phyloP scores from a whole-genome alignment of 2,113 vertebrate genomes.

The Colius striatus region DNA sequence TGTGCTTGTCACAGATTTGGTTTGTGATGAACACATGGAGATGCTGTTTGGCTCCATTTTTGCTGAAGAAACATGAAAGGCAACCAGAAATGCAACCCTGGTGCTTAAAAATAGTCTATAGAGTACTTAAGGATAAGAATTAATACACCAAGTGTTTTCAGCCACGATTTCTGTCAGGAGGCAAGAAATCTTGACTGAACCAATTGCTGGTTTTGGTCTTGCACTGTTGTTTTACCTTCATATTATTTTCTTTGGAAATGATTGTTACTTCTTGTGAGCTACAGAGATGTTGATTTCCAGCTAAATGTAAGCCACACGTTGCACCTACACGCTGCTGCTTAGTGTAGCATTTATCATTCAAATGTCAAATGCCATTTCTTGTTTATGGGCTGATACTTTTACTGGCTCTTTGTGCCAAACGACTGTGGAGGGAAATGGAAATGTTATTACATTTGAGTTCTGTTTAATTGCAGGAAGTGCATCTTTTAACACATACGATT shows the following conservation, averaged over 20 bases:
- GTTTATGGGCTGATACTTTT: neutral
- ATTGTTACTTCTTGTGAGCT: neutral
- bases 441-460: neutral
- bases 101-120: neutral
- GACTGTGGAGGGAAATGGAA: neutral
- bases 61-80: neutral
- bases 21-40: neutral
- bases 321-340: neutral
- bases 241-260: neutral
- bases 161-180: neutral
- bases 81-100: neutral
- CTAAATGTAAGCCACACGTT: neutral
- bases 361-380: neutral
- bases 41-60: neutral
- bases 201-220: neutral
- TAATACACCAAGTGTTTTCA: neutral
- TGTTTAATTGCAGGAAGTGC: neutral
- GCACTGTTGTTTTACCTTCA: neutral
- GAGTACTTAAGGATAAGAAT: neutral
- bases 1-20: neutral
- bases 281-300: neutral
- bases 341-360: neutral
- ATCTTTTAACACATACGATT: neutral
- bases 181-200: neutral
- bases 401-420: neutral